Percentiles rank a stretch among this genome's conserved stretches.
These are phyloP conservation scores for Mesocricetus auratus DNA, from an alignment of 2,113 vertebrate genomes.

Conservation along the genomic window DNA sequence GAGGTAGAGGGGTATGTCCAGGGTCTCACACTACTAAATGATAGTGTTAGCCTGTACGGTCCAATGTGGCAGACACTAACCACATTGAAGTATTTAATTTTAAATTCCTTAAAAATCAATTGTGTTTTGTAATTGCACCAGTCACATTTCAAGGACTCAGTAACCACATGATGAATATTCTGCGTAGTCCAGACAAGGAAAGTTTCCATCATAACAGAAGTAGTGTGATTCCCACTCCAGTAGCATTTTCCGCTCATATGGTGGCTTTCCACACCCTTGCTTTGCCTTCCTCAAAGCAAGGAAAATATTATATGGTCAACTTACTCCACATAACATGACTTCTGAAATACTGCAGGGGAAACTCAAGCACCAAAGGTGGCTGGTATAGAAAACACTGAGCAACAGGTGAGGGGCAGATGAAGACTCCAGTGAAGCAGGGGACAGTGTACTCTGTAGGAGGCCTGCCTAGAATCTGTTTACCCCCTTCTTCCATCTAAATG, in stretches of 20 bases:
- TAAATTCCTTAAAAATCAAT: background rate
- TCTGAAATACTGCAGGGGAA: conserved; percentile 12
- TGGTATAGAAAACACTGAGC: background rate
- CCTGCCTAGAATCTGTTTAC: background rate
- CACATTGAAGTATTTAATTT: background rate
- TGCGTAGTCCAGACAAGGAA: background rate
- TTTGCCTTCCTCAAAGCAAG: conserved; percentile 38
- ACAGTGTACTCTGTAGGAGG: background rate
- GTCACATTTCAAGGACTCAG: conserved; percentile 9
- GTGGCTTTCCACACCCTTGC: conserved; percentile 34
- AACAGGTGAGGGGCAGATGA: too few relatives aligned
- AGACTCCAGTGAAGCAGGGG: background rate
- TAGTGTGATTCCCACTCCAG: background rate
- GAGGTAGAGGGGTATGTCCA: too few relatives aligned
- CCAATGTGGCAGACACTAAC: background rate
- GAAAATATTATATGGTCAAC: conserved; percentile 42
- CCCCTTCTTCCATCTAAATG: background rate
- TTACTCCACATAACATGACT: background rate
- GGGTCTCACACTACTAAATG: background rate
- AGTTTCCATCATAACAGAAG: conserved; percentile 56
- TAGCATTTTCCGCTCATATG: conserved; percentile 47
- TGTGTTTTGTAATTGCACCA: conserved; percentile 1
- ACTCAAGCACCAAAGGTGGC: background rate
- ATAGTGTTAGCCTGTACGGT: background rate
- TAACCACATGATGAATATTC: background rate